Base-by-base conservation (phyloP, 1,140 invertebrate genomes). In the Gonioctena quinquepunctata region DNA sequence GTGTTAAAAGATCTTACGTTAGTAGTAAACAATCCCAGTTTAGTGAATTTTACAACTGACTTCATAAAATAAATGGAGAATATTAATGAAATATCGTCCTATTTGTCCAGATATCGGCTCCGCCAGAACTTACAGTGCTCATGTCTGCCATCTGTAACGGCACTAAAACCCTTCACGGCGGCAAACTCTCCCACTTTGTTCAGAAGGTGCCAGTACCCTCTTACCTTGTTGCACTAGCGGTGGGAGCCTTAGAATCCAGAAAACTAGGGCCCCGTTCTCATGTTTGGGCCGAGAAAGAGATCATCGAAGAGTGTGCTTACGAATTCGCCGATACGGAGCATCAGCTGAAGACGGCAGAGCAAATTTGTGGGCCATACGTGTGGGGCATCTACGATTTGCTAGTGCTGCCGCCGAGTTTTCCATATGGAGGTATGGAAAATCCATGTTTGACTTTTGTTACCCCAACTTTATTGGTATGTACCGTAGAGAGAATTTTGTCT, bases 371-470 rank as follows among this genome's bases (percentile, higher is more conserved):
- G 0, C 88, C 89, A 0, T 96, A 96, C 82, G 89, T 94, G 61
- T 96, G 94, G 93, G 90, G 90, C 68, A 87, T 90, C 69, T 96
- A 98, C 83, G 96, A 98, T 85, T 82, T 99, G 25, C 83, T 98
- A 13, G 92, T 98, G 4, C 86, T 99, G 74, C 96, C 96, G 1
- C 96, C 96, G 2, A 94, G 93, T 67, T 98, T 98, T 85, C 95
- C 96, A 11, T 97, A 91, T 83, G 96, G 96, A 2, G 96, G 96
- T 25, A 98, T 98, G 96, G 97, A 99, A 84, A 98, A 98, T 87
- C 96, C 96, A 0, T 98, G 96, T 83, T 82, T 98, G 16, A 98
- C 96, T 0, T 98, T 98, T 85, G 90, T 97, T 0, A 98, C 96
- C 0, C 96, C 96, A 1, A 96, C 95, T 1, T 75, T 96, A 63